Evolutionary conservation across 2,888 invertebrate species (phyloP).

Genomic region (Cantharis lateralis): DNA sequence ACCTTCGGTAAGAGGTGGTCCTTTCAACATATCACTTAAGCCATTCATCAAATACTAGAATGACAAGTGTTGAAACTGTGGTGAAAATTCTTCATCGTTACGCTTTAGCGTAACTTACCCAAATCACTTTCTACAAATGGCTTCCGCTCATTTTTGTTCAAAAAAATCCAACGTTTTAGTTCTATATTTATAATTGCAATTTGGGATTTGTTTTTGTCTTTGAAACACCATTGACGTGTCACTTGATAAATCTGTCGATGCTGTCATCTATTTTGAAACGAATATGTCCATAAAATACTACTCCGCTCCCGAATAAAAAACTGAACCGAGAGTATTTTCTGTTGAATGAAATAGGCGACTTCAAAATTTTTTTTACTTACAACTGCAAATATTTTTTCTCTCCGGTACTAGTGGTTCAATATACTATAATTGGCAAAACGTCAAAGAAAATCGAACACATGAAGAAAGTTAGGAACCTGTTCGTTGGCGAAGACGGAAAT

Average conservation of each 20-base stretch:
- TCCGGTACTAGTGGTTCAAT: background rate
- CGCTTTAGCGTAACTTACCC: background rate
- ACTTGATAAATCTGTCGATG: conserved; percentile 48
- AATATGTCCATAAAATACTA: background rate
- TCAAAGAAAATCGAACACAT: conserved; percentile 44
- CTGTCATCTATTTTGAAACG: conserved; percentile 24
- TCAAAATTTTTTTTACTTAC: background rate
- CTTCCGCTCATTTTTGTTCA: background rate
- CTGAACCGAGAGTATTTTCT: background rate
- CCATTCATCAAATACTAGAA: conserved; percentile 35
- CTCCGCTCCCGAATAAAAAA: background rate
- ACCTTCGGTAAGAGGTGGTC: conserved; percentile 32
- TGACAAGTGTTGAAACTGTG: conserved; percentile 28
- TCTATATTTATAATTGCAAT: background rate
- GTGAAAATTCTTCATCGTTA: background rate
- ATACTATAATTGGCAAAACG: conserved; percentile 29
- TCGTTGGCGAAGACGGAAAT: conserved; percentile 47
- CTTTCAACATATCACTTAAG: conserved; percentile 36
- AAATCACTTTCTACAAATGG: background rate
- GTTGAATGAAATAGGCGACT: background rate
- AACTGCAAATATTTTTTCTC: background rate
- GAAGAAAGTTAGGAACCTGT: conserved; percentile 41
- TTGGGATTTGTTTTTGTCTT: conserved; percentile 34
- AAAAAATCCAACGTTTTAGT: background rate
- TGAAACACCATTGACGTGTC: conserved; percentile 37